Evolutionary conservation across 1,140 invertebrate genomes (phyloP).

Genomic region (Meloidogyne floridensis): DNA sequence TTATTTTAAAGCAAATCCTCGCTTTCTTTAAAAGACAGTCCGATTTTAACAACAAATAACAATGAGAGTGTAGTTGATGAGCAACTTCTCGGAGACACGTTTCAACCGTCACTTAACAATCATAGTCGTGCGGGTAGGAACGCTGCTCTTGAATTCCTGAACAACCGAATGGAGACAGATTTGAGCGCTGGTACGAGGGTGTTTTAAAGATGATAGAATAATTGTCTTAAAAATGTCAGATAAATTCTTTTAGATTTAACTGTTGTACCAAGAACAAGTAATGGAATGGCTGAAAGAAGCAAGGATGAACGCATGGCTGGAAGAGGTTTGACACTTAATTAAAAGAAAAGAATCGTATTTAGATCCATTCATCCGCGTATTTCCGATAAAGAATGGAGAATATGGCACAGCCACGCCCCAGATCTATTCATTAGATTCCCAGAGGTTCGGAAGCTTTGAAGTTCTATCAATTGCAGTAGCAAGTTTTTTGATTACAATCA

Average conservation of each 20-base stretch:
- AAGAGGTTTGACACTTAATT: neutral
- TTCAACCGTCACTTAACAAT: neutral
- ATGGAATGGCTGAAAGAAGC: neutral
- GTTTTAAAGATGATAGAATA: slow-evolving; percentile 9
- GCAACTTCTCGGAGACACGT: slow-evolving; percentile 19
- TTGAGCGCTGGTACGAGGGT: slow-evolving; percentile 51
- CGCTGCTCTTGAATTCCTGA: neutral
- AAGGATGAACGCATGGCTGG: neutral
- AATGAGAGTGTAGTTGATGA: slow-evolving; percentile 24
- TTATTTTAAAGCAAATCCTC: slow-evolving; percentile 15
- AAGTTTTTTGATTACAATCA: slow-evolving; percentile 1
- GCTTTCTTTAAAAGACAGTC: slow-evolving; percentile 43
- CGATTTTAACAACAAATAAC: slow-evolving; percentile 3
- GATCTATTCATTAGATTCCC: slow-evolving; percentile 13
- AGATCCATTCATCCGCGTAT: slow-evolving; percentile 23
- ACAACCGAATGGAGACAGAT: slow-evolving; percentile 51
- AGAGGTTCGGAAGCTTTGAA: slow-evolving; percentile 19
- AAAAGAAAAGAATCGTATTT: neutral
- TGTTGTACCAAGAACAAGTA: slow-evolving; percentile 8
- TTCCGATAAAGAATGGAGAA: slow-evolving; percentile 20
- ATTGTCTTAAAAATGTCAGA: no score
- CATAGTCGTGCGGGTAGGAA: slow-evolving; percentile 25
- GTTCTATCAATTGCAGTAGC: neutral
- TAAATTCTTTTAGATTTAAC: slow-evolving; percentile 26
- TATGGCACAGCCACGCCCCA: neutral